phyloP scores from a whole-genome alignment of 2,888 invertebrate species.

The Leptopilina drosophilae region DNA sequence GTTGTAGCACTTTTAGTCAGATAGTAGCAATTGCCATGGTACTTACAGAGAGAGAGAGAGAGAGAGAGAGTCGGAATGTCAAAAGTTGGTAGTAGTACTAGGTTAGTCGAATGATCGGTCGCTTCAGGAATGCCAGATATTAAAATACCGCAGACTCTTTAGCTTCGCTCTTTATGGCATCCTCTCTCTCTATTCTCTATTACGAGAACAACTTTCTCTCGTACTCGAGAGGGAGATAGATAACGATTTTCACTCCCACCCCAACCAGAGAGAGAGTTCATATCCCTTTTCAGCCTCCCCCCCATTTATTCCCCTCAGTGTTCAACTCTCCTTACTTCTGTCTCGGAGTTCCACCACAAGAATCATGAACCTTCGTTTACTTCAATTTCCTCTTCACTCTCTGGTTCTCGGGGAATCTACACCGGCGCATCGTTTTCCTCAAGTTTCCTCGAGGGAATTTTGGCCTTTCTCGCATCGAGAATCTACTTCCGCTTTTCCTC shows the following conservation, averaged over 20 bases:
- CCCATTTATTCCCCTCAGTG: constrained; percentile 47
- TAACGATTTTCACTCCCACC: no score
- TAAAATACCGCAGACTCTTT: constrained; percentile 75
- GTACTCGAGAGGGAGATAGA: no score
- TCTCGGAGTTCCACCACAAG: constrained; percentile 1
- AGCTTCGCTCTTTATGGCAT: constrained; percentile 61
- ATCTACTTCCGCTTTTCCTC: constrained; percentile 41
- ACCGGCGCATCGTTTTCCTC: constrained; percentile 21
- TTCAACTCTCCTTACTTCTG: constrained; percentile 34
- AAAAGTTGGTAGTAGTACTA: constrained; percentile 24
- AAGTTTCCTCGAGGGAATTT: constrained; percentile 46
- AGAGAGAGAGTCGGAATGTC: neutral
- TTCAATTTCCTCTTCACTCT: constrained; percentile 57
- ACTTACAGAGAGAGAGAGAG: neutral
- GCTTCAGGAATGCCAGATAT: constrained; percentile 75
- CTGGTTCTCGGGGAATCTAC: constrained; percentile 46
- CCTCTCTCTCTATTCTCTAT: neutral
- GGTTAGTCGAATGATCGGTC: constrained; percentile 69
- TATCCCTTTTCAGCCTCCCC: constrained; percentile 46
- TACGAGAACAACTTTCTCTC: no score
- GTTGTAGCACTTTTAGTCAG: constrained; percentile 16
- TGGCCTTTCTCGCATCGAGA: constrained; percentile 43
- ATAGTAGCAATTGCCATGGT: constrained; percentile 15
- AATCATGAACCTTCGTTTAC: constrained; percentile 52
- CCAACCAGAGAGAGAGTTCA: no score